Percentiles rank a stretch among this genome's conserved stretches.
Conservation (phyloP, 37 sponge, comb jelly and placozoan species). For the Cliona cf. orientalis region DNA sequence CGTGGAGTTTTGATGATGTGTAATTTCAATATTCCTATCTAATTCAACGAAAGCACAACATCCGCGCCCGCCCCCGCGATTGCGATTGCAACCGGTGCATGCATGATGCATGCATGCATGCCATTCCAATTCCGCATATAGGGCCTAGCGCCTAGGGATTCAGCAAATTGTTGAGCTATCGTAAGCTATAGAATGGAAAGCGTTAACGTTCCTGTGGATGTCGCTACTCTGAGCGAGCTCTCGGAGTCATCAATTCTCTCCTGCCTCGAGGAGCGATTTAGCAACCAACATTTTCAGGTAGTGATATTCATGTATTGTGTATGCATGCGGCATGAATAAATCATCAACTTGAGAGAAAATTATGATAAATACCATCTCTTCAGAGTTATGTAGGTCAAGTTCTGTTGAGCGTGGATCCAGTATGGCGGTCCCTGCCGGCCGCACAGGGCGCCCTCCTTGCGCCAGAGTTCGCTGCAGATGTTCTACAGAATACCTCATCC, state of each 20-base stretch:
- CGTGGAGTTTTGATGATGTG: background rate
- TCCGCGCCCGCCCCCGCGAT: no score
- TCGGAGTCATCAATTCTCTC: conserved; percentile 1
- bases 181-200: no score
- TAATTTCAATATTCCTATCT: background rate
- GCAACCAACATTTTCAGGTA: background rate
- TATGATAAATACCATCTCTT: no score
- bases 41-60: background rate
- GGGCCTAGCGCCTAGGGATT: no score
- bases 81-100: no score
- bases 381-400: conserved; percentile 19
- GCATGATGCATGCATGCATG: no score
- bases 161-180: no score
- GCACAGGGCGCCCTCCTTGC: background rate
- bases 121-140: no score
- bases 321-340: background rate
- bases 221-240: background rate
- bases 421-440: background rate
- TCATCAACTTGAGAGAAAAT: background rate
- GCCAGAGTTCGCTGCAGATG: background rate
- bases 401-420: background rate
- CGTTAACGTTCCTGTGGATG: background rate
- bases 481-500: background rate
- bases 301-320: background rate
- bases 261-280: conserved; percentile 12